Conservation (phyloP, 92 coral and sea anemone species). For the Phymanthus crucifer region DNA sequence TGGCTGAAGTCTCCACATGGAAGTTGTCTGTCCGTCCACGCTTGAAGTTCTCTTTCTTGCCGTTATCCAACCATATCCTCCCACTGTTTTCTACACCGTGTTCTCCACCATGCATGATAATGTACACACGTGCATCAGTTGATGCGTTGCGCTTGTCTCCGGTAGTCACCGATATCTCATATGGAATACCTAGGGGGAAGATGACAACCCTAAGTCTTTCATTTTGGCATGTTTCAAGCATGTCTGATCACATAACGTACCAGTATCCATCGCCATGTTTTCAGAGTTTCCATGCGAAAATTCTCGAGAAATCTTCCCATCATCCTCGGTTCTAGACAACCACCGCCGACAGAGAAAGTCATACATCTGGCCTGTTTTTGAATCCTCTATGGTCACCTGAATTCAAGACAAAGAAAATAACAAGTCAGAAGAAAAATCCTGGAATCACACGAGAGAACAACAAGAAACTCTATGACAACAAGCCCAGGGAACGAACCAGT, state of each 20-base stretch:
- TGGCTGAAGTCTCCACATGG: constrained; percentile 76
- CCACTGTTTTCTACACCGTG: constrained; percentile 91
- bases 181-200: constrained; percentile 62
- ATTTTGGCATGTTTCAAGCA: too few relatives aligned
- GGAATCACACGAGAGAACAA: neutral
- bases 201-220: too few relatives aligned
- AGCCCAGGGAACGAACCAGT: too few relatives aligned
- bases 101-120: constrained; percentile 91
- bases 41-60: constrained; percentile 74
- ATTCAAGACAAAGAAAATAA: neutral
- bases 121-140: constrained; percentile 85
- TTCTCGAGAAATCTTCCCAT: constrained; percentile 84
- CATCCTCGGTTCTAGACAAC: constrained; percentile 84
- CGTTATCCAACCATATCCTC: constrained; percentile 84
- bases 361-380: constrained; percentile 69
- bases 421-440: neutral
- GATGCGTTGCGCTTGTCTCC: constrained; percentile 89
- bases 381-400: constrained; percentile 81
- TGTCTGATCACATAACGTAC: constrained; percentile 27
- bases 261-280: constrained; percentile 61
- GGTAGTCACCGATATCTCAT: constrained; percentile 83
- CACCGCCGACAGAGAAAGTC: constrained; percentile 87
- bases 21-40: constrained; percentile 92
- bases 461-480: too few relatives aligned
- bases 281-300: constrained; percentile 41